phyloP scores from a whole-genome alignment of 2,797 vertebrate species.

The Chrysocyon brachyurus region DNA sequence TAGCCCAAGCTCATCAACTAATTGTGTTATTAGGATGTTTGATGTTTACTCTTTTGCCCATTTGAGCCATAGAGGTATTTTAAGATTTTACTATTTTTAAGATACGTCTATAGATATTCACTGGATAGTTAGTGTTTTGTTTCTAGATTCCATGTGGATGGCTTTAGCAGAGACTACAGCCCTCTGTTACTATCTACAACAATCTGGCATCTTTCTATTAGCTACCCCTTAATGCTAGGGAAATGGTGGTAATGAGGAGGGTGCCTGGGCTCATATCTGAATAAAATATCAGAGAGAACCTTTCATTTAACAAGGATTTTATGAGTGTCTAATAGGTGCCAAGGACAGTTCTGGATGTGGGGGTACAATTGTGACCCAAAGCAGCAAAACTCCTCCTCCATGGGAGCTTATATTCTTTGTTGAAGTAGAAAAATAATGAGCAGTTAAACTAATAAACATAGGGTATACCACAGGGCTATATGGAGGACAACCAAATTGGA shows the following conservation, averaged over 20 bases:
- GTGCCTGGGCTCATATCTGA: background rate
- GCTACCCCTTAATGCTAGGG: background rate
- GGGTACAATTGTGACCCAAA: background rate
- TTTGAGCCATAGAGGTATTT: background rate
- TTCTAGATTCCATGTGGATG: background rate
- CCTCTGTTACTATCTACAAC: background rate
- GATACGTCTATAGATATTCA: background rate
- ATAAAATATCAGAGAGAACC: background rate
- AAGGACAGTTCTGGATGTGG: background rate
- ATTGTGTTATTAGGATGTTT: background rate
- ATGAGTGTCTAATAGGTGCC: background rate
- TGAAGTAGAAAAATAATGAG: background rate
- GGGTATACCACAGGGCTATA: background rate
- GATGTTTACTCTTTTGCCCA: background rate
- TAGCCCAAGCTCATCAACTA: background rate
- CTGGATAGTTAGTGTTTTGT: background rate
- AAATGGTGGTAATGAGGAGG: background rate
- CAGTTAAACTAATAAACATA: background rate
- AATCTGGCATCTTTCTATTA: background rate
- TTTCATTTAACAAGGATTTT: background rate
- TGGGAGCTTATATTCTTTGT: background rate
- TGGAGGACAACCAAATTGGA: background rate
- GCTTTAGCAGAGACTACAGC: background rate
- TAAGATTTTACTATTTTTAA: slow-evolving; percentile 13
- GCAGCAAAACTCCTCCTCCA: background rate